These are phyloP conservation scores for Lordiphosa andalusiaca DNA, from an alignment of 2,888 invertebrate genomes.

Conservation along the genomic window DNA sequence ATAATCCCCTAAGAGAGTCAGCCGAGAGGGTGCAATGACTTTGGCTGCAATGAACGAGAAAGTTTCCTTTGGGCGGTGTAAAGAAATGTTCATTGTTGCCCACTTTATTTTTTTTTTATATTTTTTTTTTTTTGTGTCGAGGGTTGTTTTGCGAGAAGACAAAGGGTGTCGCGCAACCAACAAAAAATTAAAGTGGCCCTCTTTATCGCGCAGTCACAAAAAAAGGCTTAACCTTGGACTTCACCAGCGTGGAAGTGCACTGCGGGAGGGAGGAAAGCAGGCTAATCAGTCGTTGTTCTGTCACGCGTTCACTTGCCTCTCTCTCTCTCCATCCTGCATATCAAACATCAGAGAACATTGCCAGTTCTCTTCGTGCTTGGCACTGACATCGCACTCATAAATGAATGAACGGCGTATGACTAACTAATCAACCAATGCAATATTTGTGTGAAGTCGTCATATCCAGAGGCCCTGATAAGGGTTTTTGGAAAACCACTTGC, in stretches of 20 bases:
- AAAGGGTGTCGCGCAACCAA: background rate
- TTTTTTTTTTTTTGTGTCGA: slow-evolving; percentile 8
- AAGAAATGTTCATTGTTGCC: slow-evolving; percentile 54
- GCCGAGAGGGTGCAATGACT: slow-evolving; percentile 71
- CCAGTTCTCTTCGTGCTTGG: too few relatives aligned
- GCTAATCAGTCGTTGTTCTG: background rate
- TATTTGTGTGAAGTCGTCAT: too few relatives aligned
- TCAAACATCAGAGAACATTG: too few relatives aligned
- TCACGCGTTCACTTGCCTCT: background rate
- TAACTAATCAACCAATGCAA: too few relatives aligned
- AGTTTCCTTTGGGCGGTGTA: slow-evolving; percentile 36
- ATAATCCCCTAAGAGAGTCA: background rate
- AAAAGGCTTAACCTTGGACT: slow-evolving; percentile 64
- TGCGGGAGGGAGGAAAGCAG: background rate
- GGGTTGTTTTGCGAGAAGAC: slow-evolving; percentile 30
- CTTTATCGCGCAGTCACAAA: slow-evolving; percentile 32
- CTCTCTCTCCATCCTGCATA: too few relatives aligned
- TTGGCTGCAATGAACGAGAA: slow-evolving; percentile 32
- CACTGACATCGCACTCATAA: too few relatives aligned
- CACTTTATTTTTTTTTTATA: slow-evolving; percentile 7
- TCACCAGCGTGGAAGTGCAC: slow-evolving; percentile 28
- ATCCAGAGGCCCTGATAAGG: too few relatives aligned
- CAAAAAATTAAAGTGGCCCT: slow-evolving; percentile 49
- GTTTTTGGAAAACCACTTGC: background rate
- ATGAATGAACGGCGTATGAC: too few relatives aligned